phyloP scores from a whole-genome alignment of 2,888 invertebrate species.

The Portevinia maculata region DNA sequence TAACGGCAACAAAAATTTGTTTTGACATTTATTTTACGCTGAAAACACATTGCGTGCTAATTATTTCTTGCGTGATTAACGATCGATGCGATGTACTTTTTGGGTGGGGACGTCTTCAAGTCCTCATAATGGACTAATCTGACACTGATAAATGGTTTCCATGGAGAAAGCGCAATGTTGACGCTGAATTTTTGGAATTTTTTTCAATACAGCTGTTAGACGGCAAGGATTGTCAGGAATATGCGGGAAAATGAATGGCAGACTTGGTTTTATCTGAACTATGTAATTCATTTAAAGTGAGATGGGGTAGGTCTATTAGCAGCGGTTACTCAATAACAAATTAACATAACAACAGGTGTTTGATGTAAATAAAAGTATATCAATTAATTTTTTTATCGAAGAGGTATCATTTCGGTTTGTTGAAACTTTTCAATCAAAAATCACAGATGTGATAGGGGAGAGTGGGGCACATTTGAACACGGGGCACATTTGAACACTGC shows the following conservation, averaged over 20 bases:
- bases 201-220: background rate
- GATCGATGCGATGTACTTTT: constrained; percentile 22
- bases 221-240: background rate
- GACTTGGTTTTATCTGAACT: too few relatives aligned
- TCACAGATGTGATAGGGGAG: too few relatives aligned
- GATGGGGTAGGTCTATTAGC: too few relatives aligned
- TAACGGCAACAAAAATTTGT: constrained; percentile 32
- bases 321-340: too few relatives aligned
- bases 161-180: constrained; percentile 12
- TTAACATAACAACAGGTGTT: too few relatives aligned
- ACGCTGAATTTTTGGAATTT: background rate
- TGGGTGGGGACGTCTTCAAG: background rate
- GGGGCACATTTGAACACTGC: too few relatives aligned
- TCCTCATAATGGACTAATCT: constrained; percentile 42
- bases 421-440: too few relatives aligned
- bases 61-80: constrained; percentile 50
- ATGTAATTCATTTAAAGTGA: background rate
- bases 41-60: constrained; percentile 43
- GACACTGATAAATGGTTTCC: constrained; percentile 38
- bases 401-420: too few relatives aligned
- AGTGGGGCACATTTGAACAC: too few relatives aligned
- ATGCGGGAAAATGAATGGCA: too few relatives aligned
- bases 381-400: too few relatives aligned
- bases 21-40: constrained; percentile 43
- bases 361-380: too few relatives aligned